These are phyloP conservation scores for Sebastes cheni DNA, from an alignment of 2,797 vertebrate species.

Conservation along the genomic window DNA sequence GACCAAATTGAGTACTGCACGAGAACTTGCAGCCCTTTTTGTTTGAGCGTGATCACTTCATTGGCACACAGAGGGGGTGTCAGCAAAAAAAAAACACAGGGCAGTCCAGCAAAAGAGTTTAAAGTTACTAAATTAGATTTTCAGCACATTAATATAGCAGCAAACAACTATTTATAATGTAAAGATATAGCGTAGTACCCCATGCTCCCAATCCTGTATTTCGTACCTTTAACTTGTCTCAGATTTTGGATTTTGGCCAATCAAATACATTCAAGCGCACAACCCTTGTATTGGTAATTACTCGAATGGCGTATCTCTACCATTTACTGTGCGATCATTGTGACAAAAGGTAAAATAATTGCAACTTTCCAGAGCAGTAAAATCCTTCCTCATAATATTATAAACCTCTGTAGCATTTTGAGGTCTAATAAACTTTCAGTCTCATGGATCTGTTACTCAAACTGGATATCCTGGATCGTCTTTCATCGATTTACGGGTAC, in stretches of 20 bases:
- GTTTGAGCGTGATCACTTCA: background rate
- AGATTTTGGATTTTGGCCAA: background rate
- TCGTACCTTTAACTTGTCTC: background rate
- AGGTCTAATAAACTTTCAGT: background rate
- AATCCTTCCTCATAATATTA: background rate
- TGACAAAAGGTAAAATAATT: background rate
- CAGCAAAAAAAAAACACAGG: background rate
- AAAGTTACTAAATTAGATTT: too few relatives aligned
- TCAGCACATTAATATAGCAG: too few relatives aligned
- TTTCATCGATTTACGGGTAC: background rate
- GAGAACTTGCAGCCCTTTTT: background rate
- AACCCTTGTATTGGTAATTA: accelerated
- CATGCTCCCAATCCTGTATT: too few relatives aligned
- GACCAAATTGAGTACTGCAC: background rate
- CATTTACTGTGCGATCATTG: background rate
- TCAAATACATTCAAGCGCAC: background rate
- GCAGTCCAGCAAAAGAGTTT: background rate
- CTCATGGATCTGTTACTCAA: background rate
- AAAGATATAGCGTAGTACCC: too few relatives aligned
- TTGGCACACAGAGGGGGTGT: accelerated
- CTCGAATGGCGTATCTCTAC: background rate
- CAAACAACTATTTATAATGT: too few relatives aligned
- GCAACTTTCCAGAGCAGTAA: background rate
- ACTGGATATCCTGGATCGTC: background rate
- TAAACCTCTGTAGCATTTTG: background rate